These are phyloP conservation scores for Pteria penguin DNA, from an alignment of 2,888 invertebrate species.

Conservation along the genomic window DNA sequence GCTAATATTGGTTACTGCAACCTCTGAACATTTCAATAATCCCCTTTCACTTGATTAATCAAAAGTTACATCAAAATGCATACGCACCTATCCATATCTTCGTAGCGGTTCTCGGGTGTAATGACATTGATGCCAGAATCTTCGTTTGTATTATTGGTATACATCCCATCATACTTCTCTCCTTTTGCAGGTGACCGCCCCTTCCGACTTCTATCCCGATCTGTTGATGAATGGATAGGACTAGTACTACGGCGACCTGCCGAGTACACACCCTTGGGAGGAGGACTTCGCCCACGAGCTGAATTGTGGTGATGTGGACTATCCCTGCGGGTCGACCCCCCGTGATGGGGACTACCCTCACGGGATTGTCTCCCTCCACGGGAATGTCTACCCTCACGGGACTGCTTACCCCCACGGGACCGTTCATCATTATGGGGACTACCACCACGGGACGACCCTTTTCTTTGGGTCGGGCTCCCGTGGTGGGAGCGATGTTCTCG, in stretches of 20 bases:
- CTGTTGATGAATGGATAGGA: conserved; percentile 57
- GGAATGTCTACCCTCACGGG: neutral
- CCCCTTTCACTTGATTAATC: no score
- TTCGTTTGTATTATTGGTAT: conserved; percentile 64
- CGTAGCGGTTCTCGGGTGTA: conserved; percentile 65
- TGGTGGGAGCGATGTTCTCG: neutral
- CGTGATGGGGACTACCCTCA: neutral
- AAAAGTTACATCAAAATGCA: no score
- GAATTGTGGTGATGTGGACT: neutral
- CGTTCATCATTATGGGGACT: neutral
- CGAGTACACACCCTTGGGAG: conserved; percentile 17
- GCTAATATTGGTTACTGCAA: no score
- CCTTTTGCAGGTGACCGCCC: conserved; percentile 1
- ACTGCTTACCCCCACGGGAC: neutral
- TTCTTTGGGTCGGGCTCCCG: neutral
- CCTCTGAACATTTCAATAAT: no score
- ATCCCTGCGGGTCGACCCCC: neutral
- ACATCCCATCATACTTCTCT: conserved; percentile 42
- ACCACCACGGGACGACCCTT: neutral
- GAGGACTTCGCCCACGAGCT: neutral
- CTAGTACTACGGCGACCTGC: conserved; percentile 57
- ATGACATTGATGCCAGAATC: conserved; percentile 72
- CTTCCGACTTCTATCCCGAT: conserved; percentile 15
- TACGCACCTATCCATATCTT: conserved; percentile 62
- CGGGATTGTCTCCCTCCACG: conserved; percentile 5